Conservation (phyloP, 1,140 invertebrate genomes). For the Pararge aegeria region DNA sequence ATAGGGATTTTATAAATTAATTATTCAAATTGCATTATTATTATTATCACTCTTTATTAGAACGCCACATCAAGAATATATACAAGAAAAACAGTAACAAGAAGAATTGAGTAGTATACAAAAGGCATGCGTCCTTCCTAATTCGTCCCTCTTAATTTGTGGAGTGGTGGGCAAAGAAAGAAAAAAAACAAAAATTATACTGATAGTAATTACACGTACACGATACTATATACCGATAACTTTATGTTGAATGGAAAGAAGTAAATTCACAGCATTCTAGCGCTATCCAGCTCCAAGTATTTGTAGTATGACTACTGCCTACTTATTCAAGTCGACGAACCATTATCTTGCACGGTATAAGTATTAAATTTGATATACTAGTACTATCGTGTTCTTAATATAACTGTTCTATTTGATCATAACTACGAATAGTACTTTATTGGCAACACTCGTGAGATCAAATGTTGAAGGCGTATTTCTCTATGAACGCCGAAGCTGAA, state of each 20-base stretch:
- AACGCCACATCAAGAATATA: no score
- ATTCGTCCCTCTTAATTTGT: no score
- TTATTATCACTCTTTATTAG: no score
- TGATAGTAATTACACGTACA: no score
- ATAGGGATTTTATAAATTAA: no score
- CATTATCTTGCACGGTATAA: constrained; percentile 44
- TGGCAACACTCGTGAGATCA: constrained; percentile 22
- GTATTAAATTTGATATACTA: constrained; percentile 48
- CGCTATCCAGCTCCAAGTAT: constrained; percentile 26
- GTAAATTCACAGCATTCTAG: constrained; percentile 26
- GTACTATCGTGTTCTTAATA: constrained; percentile 48
- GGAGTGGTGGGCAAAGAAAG: no score
- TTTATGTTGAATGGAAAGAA: neutral
- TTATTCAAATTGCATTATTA: no score
- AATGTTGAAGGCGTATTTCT: constrained; percentile 24
- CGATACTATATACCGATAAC: neutral
- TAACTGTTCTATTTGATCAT: constrained; percentile 47
- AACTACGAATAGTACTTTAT: constrained; percentile 32
- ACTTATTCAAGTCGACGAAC: constrained; percentile 56
- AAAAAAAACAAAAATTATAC: no score
- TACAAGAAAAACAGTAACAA: no score
- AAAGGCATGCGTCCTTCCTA: no score
- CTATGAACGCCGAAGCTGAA: constrained; percentile 8
- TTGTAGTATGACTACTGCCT: constrained; percentile 31
- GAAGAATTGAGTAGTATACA: no score